Base-by-base conservation (phyloP, 2,113 vertebrate species). In the Dendrocopos noguchii region DNA sequence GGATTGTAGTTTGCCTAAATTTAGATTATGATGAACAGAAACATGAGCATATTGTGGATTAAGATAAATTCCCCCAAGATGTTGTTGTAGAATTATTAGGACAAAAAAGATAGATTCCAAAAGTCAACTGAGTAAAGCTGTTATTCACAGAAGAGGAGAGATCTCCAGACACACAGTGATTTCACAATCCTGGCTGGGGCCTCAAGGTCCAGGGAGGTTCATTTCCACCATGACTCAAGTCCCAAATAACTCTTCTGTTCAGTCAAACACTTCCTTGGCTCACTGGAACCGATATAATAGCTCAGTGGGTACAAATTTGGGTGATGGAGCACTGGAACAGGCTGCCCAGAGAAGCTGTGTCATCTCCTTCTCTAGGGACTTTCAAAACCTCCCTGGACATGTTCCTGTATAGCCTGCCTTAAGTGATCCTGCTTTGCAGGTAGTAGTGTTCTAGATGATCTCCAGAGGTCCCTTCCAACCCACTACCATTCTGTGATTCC, bases 161-260 rank as follows among this genome's bases (percentile, higher is more conserved):
- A 57, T 93, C 76, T 94, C 61, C 85, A 91, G 91, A 80, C 91
- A 63, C 55, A 39, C 4, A 57, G 27, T 0, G 1, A 88, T 96
- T 96, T 96, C 95, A 84, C 85, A 95, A 95, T 61, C 76, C 91
- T 95, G 93, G 91, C 85, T 73, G 80, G 66, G 34, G 44, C 87
- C 86, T 93, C 34, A 10, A 2, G 57, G 80, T 80, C 84, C 84
- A 84, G 81, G 20, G 88, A 94, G 50, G 87, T 56, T 94, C 71
- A 86, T 90, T 94, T 96, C 84, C 71, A 92, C 84, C 81, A 57
- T 92, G 95, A 87, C 81, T 95, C 75, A 93, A 91, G 53, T 15
- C 44, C 79, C 18, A 14, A 73, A 86, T 55, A 94, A 90, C 85
- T 91, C 71, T 64, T 77, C 13, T 65, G 33, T 50, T 86, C 85